phyloP scores from a whole-genome alignment of 2,113 vertebrate genomes.

The Ia io region DNA sequence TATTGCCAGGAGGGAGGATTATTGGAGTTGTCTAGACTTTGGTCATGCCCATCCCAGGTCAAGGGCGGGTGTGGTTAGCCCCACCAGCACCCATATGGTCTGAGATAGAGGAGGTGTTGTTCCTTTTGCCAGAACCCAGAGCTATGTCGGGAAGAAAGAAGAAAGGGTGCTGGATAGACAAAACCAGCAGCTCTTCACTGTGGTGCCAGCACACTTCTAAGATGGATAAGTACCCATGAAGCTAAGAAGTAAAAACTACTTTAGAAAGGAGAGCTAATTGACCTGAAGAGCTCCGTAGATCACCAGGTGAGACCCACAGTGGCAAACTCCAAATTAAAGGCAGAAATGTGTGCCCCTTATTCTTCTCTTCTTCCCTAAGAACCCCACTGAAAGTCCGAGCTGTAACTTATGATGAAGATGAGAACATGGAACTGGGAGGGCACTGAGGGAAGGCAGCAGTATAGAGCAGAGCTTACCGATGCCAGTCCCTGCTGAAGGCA shows the following conservation, averaged over 20 bases:
- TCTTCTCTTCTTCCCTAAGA: neutral
- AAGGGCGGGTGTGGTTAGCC: neutral
- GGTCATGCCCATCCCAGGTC: neutral
- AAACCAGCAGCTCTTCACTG: neutral
- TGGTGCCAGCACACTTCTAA: neutral
- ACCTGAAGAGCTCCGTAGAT: neutral
- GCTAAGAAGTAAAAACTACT: neutral
- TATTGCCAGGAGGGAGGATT: neutral
- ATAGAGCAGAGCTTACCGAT: too few relatives aligned
- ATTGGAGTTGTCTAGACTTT: neutral
- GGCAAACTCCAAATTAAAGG: neutral
- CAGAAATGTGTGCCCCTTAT: neutral
- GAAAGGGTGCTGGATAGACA: neutral
- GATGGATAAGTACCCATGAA: neutral
- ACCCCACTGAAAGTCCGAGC: neutral
- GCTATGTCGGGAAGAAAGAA: neutral
- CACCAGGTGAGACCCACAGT: accelerated
- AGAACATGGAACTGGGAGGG: accelerated
- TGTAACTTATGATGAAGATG: neutral
- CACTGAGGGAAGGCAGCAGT: too few relatives aligned
- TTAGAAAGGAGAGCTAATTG: neutral
- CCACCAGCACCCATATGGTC: too few relatives aligned
- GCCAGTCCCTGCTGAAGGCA: too few relatives aligned
- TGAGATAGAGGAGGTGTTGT: neutral
- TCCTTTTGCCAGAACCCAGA: neutral